These are phyloP conservation scores for Drosophila parabipectinata DNA, from an alignment of 1,140 invertebrate species.

Conservation along the genomic window DNA sequence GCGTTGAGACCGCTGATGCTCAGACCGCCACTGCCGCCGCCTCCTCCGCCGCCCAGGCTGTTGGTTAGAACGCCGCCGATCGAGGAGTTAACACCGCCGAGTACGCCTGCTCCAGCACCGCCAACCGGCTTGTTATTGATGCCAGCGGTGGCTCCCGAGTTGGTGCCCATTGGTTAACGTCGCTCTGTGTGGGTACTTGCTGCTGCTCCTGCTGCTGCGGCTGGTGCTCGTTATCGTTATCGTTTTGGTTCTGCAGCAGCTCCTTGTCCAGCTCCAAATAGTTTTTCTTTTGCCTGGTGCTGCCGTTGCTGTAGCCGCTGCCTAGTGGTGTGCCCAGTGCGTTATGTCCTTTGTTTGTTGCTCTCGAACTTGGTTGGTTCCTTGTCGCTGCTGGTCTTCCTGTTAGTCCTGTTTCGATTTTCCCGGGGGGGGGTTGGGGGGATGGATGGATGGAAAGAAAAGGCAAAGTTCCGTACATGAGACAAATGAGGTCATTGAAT, in stretches of 20 bases:
- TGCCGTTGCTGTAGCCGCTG: background rate
- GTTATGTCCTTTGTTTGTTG: conserved; percentile 29
- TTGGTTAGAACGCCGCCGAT: conserved; percentile 63
- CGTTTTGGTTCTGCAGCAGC: conserved; percentile 23
- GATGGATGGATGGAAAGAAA: conserved; percentile 32
- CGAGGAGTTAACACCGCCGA: conserved; percentile 65
- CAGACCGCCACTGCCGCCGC: conserved; percentile 63
- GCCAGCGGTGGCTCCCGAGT: conserved; percentile 83
- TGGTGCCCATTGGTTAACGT: conserved; percentile 83
- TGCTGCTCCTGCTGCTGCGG: conserved; percentile 21
- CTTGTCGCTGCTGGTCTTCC: conserved; percentile 45
- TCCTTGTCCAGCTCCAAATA: conserved; percentile 23
- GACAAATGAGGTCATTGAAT: conserved; percentile 82
- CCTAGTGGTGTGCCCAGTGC: conserved; percentile 27
- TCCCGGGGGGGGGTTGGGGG: background rate
- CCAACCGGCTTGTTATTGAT: conserved; percentile 83
- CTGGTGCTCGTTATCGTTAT: conserved; percentile 8
- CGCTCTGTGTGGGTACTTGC: conserved; percentile 31
- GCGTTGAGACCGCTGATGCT: conserved; percentile 64
- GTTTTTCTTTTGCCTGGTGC: background rate
- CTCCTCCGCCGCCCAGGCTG: conserved; percentile 53
- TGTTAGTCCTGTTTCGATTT: conserved; percentile 36
- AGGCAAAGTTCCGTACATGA: conserved; percentile 66
- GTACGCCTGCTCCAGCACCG: conserved; percentile 66
- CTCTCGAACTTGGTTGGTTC: conserved; percentile 28